Percentiles rank a stretch among this genome's conserved stretches.
Evolutionary conservation across 2,113 vertebrate genomes (phyloP).

Genomic region (Alces alces): DNA sequence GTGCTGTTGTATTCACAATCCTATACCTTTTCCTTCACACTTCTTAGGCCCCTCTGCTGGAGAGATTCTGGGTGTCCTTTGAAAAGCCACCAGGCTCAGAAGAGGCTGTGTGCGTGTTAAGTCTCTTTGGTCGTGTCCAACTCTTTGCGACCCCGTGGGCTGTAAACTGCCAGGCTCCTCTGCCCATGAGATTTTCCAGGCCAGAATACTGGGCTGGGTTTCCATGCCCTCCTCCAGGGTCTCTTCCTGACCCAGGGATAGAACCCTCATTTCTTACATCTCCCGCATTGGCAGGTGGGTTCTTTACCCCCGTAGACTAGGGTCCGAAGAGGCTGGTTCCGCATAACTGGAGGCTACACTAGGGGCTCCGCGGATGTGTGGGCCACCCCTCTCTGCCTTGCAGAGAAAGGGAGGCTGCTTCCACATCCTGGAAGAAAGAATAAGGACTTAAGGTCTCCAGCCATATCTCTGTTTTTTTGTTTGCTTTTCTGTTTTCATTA

Average conservation of each 20-base stretch:
- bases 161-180: background rate
- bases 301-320: background rate
- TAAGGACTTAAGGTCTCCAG: background rate
- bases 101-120: rapidly evolving
- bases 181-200: background rate
- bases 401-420: background rate
- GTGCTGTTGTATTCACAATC: rapidly evolving
- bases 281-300: rapidly evolving
- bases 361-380: rapidly evolving
- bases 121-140: background rate
- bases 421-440: background rate
- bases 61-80: background rate
- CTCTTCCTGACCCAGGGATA: background rate
- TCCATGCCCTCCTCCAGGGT: background rate
- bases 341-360: rapidly evolving
- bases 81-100: background rate
- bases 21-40: background rate
- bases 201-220: background rate
- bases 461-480: background rate
- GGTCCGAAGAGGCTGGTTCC: background rate
- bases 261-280: background rate
- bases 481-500: background rate
- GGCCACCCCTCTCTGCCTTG: too few relatives aligned
- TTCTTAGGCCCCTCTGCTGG: background rate
- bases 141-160: background rate